A percentile compares a stretch with the other conserved stretches of the same genome.
Conservation (phyloP, 64 coral and sea anemone species). For the Montipora foliosa region DNA sequence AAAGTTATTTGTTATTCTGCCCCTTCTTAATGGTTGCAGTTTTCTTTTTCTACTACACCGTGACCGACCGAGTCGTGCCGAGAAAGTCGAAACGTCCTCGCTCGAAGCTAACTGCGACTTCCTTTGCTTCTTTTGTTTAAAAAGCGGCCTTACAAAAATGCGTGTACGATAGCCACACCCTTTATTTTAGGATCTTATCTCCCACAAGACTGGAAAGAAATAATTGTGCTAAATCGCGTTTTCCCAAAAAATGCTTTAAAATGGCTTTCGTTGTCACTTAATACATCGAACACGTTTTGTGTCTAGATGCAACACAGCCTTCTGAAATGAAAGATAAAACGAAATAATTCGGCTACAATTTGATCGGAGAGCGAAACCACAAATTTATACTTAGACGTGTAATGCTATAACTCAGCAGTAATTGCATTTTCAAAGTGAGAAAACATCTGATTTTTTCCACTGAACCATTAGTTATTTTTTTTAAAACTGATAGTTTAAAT, state of each 20-base stretch:
- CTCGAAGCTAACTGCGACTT: too few species aligned
- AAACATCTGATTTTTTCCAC: constrained; percentile 14
- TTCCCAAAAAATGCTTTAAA: constrained; percentile 1
- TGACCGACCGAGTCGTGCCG: too few species aligned
- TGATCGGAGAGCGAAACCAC: background rate
- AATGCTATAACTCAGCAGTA: background rate
- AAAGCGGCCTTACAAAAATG: background rate
- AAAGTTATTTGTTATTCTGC: too few species aligned
- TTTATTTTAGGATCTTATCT: background rate
- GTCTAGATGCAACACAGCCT: background rate
- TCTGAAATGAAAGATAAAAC: background rate
- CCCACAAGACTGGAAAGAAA: background rate
- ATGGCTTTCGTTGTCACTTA: constrained; percentile 6
- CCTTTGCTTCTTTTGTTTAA: too few species aligned
- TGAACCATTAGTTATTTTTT: background rate
- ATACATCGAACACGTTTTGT: constrained; percentile 30
- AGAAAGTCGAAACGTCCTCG: too few species aligned
- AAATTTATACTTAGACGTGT: background rate
- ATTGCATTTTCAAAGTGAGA: too few species aligned
- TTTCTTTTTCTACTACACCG: too few species aligned
- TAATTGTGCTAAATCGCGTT: background rate
- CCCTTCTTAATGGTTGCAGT: too few species aligned
- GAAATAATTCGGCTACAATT: background rate
- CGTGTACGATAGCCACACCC: background rate
- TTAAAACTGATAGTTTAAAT: background rate